Evolutionary conservation across 2,888 invertebrate genomes (phyloP).

Genomic region (Macaria notata): DNA sequence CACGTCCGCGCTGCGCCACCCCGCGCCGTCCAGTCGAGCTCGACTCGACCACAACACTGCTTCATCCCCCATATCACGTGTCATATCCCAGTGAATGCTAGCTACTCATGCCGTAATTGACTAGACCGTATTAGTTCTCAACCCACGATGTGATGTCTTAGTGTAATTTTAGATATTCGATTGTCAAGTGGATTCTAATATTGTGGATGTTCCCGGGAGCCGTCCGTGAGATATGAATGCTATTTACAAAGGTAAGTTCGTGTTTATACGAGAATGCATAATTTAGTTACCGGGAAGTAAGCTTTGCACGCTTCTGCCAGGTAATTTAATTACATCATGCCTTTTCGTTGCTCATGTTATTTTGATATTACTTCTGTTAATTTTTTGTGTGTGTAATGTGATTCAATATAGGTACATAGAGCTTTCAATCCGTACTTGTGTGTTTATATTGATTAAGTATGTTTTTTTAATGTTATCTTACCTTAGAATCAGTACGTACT

Average conservation of each 20-base stretch:
- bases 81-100: slow-evolving; percentile 30
- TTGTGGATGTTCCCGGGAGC: slow-evolving; percentile 44
- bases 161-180: slow-evolving; percentile 54
- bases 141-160: slow-evolving; percentile 49
- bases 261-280: slow-evolving; percentile 21
- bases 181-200: slow-evolving; percentile 56
- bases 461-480: too few relatives aligned
- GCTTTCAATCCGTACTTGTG: too few relatives aligned
- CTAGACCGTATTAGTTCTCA: slow-evolving; percentile 47
- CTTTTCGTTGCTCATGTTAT: neutral
- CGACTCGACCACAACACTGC: slow-evolving; percentile 43
- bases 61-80: slow-evolving; percentile 35
- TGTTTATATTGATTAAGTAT: too few relatives aligned
- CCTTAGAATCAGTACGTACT: too few relatives aligned
- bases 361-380: too few relatives aligned
- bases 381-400: too few relatives aligned
- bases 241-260: slow-evolving; percentile 45
- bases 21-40: slow-evolving; percentile 50
- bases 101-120: slow-evolving; percentile 14
- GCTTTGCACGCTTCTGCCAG: slow-evolving; percentile 17
- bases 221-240: slow-evolving; percentile 38
- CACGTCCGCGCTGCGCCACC: slow-evolving; percentile 48
- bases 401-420: too few relatives aligned
- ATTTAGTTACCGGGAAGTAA: slow-evolving; percentile 23
- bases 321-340: slow-evolving; percentile 20